phyloP scores from a whole-genome alignment of 2,888 invertebrate genomes.

The Tachina grossa region DNA sequence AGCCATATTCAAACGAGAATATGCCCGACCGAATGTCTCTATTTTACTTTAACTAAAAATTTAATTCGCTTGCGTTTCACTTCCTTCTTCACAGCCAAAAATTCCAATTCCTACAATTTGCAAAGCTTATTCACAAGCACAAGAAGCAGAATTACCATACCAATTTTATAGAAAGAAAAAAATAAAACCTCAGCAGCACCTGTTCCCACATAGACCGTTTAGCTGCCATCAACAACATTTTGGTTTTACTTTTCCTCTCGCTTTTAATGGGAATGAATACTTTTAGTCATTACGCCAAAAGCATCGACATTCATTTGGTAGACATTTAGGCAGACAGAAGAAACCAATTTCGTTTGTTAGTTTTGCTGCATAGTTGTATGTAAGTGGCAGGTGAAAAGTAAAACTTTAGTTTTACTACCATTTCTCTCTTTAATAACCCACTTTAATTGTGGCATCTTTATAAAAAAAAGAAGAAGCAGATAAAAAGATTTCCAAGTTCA shows the following conservation, averaged over 20 bases:
- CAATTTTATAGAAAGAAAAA: background rate
- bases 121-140: background rate
- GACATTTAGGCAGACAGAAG: slow-evolving; percentile 67
- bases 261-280: slow-evolving; percentile 24
- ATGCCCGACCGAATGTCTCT: background rate
- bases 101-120: slow-evolving; percentile 11
- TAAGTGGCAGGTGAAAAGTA: slow-evolving; percentile 66
- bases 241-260: slow-evolving; percentile 48
- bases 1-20: too few relatives aligned
- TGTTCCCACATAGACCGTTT: slow-evolving; percentile 12
- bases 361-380: slow-evolving; percentile 8
- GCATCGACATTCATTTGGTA: slow-evolving; percentile 49
- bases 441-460: slow-evolving; percentile 60
- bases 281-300: slow-evolving; percentile 53
- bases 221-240: background rate
- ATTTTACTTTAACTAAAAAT: slow-evolving; percentile 3
- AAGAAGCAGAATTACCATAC: background rate
- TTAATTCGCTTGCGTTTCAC: slow-evolving; percentile 5
- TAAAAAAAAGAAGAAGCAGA: background rate
- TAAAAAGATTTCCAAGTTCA: slow-evolving; percentile 51
- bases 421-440: slow-evolving; percentile 61
- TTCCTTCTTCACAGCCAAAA: background rate
- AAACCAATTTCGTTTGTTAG: slow-evolving; percentile 31
- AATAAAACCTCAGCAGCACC: slow-evolving; percentile 19
- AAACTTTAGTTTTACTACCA: slow-evolving; percentile 56